Conservation (phyloP, 2,888 invertebrate species). For the Rhingia rostrata region DNA sequence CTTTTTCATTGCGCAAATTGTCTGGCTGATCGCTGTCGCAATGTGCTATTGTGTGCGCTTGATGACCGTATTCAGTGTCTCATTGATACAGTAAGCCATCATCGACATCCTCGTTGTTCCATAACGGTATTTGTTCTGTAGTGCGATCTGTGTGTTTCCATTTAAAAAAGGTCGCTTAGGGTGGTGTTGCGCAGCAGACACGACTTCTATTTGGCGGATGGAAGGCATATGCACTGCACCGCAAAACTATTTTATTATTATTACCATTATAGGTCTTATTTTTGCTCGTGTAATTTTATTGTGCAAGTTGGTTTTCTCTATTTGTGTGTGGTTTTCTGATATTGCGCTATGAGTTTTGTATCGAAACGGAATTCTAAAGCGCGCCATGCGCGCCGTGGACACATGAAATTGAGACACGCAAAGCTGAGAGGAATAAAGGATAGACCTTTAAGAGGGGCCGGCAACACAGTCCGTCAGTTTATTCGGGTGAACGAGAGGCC, state of each 20-base stretch:
- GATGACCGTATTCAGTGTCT: constrained; percentile 53
- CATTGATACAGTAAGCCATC: constrained; percentile 18
- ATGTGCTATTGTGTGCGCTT: constrained; percentile 8
- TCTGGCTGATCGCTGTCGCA: constrained; percentile 4
- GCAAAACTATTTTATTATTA: constrained; percentile 65
- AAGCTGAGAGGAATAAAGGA: constrained; percentile 27
- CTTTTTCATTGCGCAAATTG: constrained; percentile 27
- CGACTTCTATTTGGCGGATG: constrained; percentile 40
- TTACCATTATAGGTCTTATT: constrained; percentile 59
- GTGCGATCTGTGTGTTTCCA: constrained; percentile 28
- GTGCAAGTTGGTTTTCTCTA: constrained; percentile 43
- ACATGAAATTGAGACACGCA: constrained; percentile 7
- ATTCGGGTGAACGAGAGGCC: constrained; percentile 8
- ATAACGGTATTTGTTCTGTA: constrained; percentile 59
- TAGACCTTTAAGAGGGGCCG: constrained; percentile 20
- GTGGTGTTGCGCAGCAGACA: constrained; percentile 15
- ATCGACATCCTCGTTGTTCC: constrained; percentile 5
- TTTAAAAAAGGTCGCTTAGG: constrained; percentile 2
- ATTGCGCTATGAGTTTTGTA: constrained; percentile 35
- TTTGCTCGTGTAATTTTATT: constrained; percentile 57
- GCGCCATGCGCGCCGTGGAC: neutral
- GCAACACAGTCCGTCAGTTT: constrained; percentile 10
- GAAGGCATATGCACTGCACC: constrained; percentile 62
- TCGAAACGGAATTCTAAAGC: constrained; percentile 34
- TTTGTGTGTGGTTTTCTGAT: constrained; percentile 32